phyloP scores from a whole-genome alignment of 2,888 invertebrate species.

The Mesorhabditis sp. region DNA sequence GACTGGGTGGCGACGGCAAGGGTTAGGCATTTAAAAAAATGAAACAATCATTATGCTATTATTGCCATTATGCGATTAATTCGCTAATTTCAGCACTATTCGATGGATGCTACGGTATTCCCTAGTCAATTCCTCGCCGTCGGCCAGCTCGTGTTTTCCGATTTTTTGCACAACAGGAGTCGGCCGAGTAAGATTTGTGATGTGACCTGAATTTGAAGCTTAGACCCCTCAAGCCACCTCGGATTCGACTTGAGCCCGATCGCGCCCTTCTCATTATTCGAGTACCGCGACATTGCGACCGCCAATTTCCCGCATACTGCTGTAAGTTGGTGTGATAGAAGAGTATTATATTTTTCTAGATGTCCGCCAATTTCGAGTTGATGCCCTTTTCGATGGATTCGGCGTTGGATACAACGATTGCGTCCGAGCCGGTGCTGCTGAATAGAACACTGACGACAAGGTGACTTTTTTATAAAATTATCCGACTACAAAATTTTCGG shows the following conservation, averaged over 20 bases:
- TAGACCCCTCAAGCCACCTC: constrained; percentile 17
- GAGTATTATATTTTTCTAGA: neutral
- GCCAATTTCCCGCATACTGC: neutral
- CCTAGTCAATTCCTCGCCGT: neutral
- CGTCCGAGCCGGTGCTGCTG: neutral
- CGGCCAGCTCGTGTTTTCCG: constrained; percentile 1
- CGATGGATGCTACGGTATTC: neutral
- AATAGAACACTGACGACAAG: constrained; percentile 1
- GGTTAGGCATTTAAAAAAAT: neutral
- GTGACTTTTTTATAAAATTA: too few species aligned
- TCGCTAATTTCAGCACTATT: too few species aligned
- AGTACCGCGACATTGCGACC: constrained; percentile 24
- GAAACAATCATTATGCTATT: too few species aligned
- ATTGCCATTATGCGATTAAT: too few species aligned
- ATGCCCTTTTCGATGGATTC: neutral
- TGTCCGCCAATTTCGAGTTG: neutral
- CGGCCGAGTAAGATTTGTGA: neutral
- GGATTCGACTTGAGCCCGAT: constrained; percentile 19
- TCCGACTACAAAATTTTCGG: too few species aligned
- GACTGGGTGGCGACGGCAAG: neutral
- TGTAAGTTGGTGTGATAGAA: neutral
- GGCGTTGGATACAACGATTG: neutral
- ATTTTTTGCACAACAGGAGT: neutral
- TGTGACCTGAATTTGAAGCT: neutral
- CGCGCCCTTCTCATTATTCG: constrained; percentile 21